A percentile compares a stretch with the other conserved stretches of the same genome.
Conservation (phyloP, 2,888 invertebrate species). For the Thelaira solivaga region DNA sequence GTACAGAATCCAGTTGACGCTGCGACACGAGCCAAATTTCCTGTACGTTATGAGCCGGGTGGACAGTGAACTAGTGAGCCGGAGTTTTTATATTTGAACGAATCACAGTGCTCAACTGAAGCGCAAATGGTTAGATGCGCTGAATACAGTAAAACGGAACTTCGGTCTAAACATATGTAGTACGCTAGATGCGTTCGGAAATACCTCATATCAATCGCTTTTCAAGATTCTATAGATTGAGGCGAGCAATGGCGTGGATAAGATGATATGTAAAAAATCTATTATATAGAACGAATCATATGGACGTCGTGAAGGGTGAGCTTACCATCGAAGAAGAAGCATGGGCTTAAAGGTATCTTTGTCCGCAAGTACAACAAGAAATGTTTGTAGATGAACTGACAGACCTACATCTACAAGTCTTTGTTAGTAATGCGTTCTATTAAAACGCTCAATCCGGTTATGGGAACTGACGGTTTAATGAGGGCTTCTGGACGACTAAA, state of each 20-base stretch:
- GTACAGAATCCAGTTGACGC: slow-evolving; percentile 1
- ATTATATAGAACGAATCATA: not conserved
- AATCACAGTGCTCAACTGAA: not conserved
- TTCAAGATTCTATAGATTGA: slow-evolving; percentile 19
- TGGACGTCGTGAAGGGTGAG: not conserved
- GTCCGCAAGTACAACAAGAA: too few relatives aligned
- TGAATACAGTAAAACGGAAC: not conserved
- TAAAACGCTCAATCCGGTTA: not conserved
- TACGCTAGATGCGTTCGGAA: not conserved
- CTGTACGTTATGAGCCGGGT: not conserved
- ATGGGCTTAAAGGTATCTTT: too few relatives aligned
- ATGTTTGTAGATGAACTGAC: not conserved
- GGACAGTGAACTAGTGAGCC: slow-evolving; percentile 2
- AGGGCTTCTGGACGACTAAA: not conserved
- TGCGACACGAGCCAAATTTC: slow-evolving; percentile 3
- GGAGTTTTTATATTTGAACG: not conserved
- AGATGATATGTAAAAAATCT: not conserved
- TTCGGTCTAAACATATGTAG: not conserved
- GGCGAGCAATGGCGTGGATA: slow-evolving; percentile 1
- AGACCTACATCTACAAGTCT: not conserved
- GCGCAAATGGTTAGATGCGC: not conserved
- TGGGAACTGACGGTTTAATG: slow-evolving; percentile 1
- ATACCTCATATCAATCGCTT: not conserved
- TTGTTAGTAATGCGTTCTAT: not conserved
- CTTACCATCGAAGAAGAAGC: too few relatives aligned